A percentile compares a stretch with the other conserved stretches of the same genome.
These are phyloP conservation scores for Microcaecilia unicolor DNA, from an alignment of 2,797 vertebrate species.

Conservation along the genomic window DNA sequence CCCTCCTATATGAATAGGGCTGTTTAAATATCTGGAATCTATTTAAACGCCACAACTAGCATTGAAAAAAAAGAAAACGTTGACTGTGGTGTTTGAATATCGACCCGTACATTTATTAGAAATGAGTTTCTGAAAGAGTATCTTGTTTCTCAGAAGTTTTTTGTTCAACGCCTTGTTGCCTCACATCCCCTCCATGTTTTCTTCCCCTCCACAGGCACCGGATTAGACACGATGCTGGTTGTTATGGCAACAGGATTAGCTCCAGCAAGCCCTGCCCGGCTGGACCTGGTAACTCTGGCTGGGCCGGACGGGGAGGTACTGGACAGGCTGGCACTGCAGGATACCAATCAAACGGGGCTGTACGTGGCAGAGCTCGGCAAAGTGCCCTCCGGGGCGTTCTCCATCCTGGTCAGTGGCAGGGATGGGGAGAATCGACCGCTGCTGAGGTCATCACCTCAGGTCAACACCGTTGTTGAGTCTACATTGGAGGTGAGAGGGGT, in stretches of 20 bases:
- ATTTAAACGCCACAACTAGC: too few species aligned
- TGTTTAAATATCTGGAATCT: too few species aligned
- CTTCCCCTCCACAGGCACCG: conserved; percentile 25
- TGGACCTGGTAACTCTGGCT: conserved; percentile 54
- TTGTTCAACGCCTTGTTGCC: too few species aligned
- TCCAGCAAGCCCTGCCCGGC: conserved; percentile 23
- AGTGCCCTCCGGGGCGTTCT: conserved; percentile 35
- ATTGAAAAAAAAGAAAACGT: too few species aligned
- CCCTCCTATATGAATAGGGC: too few species aligned
- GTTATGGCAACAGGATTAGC: conserved; percentile 56
- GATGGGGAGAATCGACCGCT: conserved; percentile 49
- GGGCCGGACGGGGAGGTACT: conserved; percentile 45
- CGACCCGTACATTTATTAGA: too few species aligned
- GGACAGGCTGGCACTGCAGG: conserved; percentile 42
- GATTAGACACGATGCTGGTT: conserved; percentile 59
- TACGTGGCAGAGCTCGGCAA: conserved; percentile 36
- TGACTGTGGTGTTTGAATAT: too few species aligned
- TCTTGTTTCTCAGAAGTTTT: too few species aligned
- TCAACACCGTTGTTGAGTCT: conserved; percentile 45
- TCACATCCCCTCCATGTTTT: too few species aligned
- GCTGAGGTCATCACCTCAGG: conserved; percentile 63
- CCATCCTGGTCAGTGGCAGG: conserved; percentile 53
- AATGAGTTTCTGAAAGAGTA: too few species aligned
- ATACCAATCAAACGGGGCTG: conserved; percentile 29
- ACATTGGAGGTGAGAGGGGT: conserved; percentile 35